Conservation (phyloP, 2,797 vertebrate species). For the Poecilia gillii region DNA sequence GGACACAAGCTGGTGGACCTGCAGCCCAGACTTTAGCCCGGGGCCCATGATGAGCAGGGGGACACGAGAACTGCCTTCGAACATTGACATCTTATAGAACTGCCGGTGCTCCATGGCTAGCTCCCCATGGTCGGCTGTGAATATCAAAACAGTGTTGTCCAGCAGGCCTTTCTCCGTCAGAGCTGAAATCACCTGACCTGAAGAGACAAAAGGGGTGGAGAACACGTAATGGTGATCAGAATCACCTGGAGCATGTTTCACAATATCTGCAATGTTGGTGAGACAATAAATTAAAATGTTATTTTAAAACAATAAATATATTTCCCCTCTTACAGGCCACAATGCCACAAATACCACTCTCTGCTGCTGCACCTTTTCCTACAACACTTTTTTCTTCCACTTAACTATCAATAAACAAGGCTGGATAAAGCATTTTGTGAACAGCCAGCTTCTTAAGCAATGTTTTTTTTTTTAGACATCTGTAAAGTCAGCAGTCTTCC, state of each 20-base stretch:
- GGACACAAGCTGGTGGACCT: conserved; percentile 85
- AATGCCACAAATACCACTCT: neutral
- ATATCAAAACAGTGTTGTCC: conserved; percentile 86
- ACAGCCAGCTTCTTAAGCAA: neutral
- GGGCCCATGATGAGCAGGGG: conserved; percentile 92
- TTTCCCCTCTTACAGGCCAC: neutral
- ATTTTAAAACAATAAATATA: neutral
- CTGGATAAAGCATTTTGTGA: neutral
- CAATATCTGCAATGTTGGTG: neutral
- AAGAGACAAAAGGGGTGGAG: conserved; percentile 13
- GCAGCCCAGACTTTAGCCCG: conserved; percentile 78
- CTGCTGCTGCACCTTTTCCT: neutral
- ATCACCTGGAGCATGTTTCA: neutral
- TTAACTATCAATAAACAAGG: neutral
- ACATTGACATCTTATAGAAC: conserved; percentile 99
- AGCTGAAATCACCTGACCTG: conserved; percentile 89
- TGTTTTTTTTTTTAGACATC: neutral
- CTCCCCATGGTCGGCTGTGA: conserved; percentile 94
- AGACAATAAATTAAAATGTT: neutral
- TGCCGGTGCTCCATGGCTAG: conserved; percentile 97
- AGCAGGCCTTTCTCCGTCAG: conserved; percentile 84
- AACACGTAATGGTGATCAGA: neutral
- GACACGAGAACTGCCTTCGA: conserved; percentile 94
- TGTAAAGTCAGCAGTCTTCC: neutral
- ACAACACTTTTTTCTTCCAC: neutral